phyloP scores from a whole-genome alignment of 2,113 vertebrate genomes.

The Lota lota region DNA sequence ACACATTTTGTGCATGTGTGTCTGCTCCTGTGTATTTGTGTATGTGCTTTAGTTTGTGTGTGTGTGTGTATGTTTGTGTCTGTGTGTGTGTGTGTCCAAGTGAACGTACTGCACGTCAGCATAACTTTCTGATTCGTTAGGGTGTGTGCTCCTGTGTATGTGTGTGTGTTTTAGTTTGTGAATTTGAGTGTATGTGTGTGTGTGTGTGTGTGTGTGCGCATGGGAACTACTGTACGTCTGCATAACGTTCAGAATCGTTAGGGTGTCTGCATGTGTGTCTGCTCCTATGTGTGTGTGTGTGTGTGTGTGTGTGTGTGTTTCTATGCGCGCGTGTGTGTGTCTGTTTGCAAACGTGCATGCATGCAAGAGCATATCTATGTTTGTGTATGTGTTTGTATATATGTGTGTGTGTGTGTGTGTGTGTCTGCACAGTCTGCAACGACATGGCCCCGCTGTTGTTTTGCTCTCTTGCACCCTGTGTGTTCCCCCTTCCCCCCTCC shows the following conservation, averaged over 20 bases:
- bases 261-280: background rate
- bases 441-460: constrained; percentile 9
- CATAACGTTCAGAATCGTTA: too few species aligned
- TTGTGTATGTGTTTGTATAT: background rate
- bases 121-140: too few species aligned
- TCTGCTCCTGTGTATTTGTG: background rate
- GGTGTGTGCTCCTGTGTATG: too few species aligned
- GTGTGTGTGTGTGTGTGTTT: background rate
- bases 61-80: background rate
- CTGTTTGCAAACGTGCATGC: background rate
- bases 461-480: constrained; percentile 39
- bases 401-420: background rate
- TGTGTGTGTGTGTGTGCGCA: constrained; percentile 14
- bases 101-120: background rate
- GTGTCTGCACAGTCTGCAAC: constrained; percentile 4
- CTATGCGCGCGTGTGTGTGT: constrained; percentile 25
- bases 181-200: too few species aligned
- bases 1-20: background rate
- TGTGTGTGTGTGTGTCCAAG: background rate
- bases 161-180: too few species aligned
- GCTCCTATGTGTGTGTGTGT: constrained; percentile 1
- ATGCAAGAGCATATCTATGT: background rate
- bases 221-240: too few species aligned
- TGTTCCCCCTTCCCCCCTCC: constrained; percentile 27
- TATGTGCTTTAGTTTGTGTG: background rate